phyloP scores from a whole-genome alignment of 2,797 vertebrate genomes.

The Molossus molossus region DNA sequence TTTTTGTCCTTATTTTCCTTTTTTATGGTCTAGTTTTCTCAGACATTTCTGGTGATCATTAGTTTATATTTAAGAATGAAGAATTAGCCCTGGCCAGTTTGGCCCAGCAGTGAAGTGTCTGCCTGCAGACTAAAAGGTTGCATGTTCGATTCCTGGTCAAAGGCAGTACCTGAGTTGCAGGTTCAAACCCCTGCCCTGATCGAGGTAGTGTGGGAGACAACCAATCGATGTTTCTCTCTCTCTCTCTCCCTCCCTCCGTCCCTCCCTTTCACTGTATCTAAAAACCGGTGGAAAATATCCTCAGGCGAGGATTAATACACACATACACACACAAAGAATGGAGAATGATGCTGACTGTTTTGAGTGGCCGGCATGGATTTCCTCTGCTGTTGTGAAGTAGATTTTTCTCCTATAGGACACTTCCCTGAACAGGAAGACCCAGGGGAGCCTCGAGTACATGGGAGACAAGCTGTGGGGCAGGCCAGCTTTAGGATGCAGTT shows the following conservation, averaged over 20 bases:
- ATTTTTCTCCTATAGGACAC: neutral
- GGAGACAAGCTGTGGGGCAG: neutral
- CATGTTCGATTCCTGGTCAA: too few relatives aligned
- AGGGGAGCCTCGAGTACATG: neutral
- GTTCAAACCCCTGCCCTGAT: too few relatives aligned
- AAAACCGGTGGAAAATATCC: too few relatives aligned
- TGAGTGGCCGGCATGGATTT: slow-evolving; percentile 25
- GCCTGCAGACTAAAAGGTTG: too few relatives aligned
- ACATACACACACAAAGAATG: neutral
- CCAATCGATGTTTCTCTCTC: too few relatives aligned
- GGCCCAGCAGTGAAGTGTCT: too few relatives aligned
- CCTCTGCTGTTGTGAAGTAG: neutral
- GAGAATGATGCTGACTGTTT: slow-evolving; percentile 1
- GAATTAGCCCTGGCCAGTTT: neutral
- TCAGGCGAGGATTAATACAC: too few relatives aligned
- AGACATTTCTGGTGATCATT: slow-evolving; percentile 5
- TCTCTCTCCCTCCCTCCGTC: too few relatives aligned
- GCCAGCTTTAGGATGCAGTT: neutral
- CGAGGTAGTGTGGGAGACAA: too few relatives aligned
- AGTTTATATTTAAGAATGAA: slow-evolving; percentile 48
- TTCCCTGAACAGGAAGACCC: neutral
- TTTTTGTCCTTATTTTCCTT: slow-evolving; percentile 44
- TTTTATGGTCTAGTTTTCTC: slow-evolving; percentile 41
- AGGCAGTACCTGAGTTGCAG: too few relatives aligned
- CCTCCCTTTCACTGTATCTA: too few relatives aligned